Percentiles rank a stretch among this genome's conserved stretches.
phyloP scores from a whole-genome alignment of 2,113 vertebrate species.

The Bujurquina vittata region DNA sequence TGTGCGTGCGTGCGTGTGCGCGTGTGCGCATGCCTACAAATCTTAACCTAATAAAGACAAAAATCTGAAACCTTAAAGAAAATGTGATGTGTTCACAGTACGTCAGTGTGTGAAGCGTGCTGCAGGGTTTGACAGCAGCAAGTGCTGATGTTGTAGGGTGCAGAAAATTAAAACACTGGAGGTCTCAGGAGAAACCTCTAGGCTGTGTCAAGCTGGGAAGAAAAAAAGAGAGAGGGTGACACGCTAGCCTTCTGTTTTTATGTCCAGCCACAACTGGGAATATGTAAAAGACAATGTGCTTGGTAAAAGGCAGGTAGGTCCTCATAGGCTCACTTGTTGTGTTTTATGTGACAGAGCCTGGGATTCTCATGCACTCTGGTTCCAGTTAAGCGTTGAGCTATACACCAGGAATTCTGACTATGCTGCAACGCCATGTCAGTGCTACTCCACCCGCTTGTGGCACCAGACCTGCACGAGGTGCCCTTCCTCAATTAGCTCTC shows the following conservation, averaged over 20 bases:
- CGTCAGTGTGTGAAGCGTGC: conserved; percentile 1
- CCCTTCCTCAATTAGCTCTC: conserved; percentile 74
- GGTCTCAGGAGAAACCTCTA: conserved; percentile 7
- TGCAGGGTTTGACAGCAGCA: conserved; percentile 34
- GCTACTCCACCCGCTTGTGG: conserved; percentile 71
- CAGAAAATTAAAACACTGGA: conserved; percentile 5
- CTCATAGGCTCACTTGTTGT: conserved; percentile 5
- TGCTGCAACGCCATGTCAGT: conserved; percentile 62
- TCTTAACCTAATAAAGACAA: background rate
- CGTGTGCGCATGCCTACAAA: background rate
- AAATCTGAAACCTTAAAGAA: background rate
- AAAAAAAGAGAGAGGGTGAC: background rate
- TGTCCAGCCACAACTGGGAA: background rate
- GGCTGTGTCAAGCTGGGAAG: background rate
- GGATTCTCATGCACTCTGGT: conserved; percentile 46
- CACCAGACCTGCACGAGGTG: conserved; percentile 27
- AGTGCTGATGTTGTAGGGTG: conserved; percentile 31
- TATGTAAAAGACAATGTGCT: background rate
- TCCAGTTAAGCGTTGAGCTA: conserved; percentile 49
- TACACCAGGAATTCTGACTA: conserved; percentile 62
- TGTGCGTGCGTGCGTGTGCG: background rate
- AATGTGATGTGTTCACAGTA: conserved; percentile 29
- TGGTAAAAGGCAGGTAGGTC: background rate
- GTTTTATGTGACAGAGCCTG: conserved; percentile 3
- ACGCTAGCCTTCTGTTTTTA: conserved; percentile 24